Evolutionary conservation across 2,888 invertebrate genomes (phyloP).

Genomic region (Quadriops clusia): DNA sequence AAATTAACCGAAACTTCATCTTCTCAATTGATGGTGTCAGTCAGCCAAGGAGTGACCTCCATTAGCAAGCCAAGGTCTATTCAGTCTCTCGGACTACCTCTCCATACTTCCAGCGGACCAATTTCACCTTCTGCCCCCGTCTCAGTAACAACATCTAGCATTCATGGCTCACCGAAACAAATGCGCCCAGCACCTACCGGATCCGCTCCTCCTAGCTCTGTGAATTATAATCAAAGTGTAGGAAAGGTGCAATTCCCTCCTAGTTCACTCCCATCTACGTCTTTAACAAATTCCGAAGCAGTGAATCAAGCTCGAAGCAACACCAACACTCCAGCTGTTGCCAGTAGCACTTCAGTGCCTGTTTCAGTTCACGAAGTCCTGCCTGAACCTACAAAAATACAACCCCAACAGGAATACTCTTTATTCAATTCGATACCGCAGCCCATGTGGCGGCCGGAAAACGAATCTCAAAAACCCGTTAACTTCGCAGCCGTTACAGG

Average conservation of each 20-base stretch:
- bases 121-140: slow-evolving; percentile 24
- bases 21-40: slow-evolving; percentile 18
- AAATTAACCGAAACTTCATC: slow-evolving; percentile 49
- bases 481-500: slow-evolving; percentile 64
- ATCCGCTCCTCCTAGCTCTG: slow-evolving; percentile 35
- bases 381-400: too few relatives aligned
- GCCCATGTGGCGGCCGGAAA: slow-evolving; percentile 49
- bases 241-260: too few relatives aligned
- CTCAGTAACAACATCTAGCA: slow-evolving; percentile 14
- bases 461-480: slow-evolving; percentile 46
- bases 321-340: too few relatives aligned
- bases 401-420: slow-evolving; percentile 66
- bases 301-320: too few relatives aligned
- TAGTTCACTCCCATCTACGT: too few relatives aligned
- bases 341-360: slow-evolving; percentile 10
- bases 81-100: slow-evolving; percentile 16
- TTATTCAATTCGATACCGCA: slow-evolving; percentile 71
- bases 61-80: slow-evolving; percentile 14
- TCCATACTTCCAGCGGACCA: slow-evolving; percentile 25
- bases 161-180: slow-evolving; percentile 29
- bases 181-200: slow-evolving; percentile 32
- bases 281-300: too few relatives aligned
- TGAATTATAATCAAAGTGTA: too few relatives aligned
- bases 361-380: too few relatives aligned
- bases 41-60: slow-evolving; percentile 15